Evolutionary conservation across 2,113 vertebrate species (phyloP), one percentile per base, ranked within the genome.

Genomic region (Nannobrachium achirus): DNA sequence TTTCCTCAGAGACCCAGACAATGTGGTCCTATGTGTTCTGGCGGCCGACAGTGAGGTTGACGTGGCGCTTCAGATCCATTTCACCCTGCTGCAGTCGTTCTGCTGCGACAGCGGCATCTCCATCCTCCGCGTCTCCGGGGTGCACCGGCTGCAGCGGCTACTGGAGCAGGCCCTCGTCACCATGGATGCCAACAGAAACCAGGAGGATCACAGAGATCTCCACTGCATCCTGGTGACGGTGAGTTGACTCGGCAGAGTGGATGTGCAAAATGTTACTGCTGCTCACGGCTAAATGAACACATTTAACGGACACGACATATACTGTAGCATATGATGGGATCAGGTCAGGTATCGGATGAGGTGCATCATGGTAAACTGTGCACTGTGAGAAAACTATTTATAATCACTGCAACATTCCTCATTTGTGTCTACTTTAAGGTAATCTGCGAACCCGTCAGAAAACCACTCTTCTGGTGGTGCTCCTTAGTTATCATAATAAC

Each of bases 201-300:
- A 81, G 66, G 89, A 83, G 0, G 97, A 98, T 73, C 91, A 93
- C 4, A 79, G 93, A 0, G 97, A 98, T 79, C 90, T 98, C 44
- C 95, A 98, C 86, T 98, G 96, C 81, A 93, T 98, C 9, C 85
- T 98, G 3, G 95, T 98, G 75, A 97, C 95, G 92, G 96, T 98
- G 86, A 86, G 95, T 82, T 63, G 20, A 60, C 51, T 50, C 45
- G 58, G 19, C 19, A 48, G 38, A 25, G 8, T 33, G 25, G 25
- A 1, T 33, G 25, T 33, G 25, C 6, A 33, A 33, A 33, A 4
- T 3, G 25, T 33, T 33, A 33, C 25, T 33, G 25, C 33, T 42
- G 52, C 14, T 33, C 6, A 72, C 69, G 53, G 48, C 14, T 75
- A 77, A 79, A 61, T 38, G n/a, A 16, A 7, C 49, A 8, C 25